Evolutionary conservation across 37 sponge, comb jelly and placozoan genomes (phyloP), one percentile per base, ranked within the genome.

Genomic region (Beroe forskalii): DNA sequence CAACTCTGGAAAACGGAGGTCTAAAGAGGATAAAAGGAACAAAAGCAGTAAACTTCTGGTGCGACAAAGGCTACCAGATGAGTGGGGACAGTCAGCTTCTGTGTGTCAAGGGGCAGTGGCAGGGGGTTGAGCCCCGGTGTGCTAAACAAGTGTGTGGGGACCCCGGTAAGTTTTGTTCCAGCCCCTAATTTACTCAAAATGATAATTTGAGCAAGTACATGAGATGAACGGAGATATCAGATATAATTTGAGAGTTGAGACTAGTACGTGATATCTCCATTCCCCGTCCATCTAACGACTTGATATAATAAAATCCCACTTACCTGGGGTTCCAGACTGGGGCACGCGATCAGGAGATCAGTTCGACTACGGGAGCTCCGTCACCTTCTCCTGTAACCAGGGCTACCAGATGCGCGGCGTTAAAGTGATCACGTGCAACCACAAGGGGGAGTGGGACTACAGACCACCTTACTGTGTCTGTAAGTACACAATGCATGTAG

Each of bases 101-200:
- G n/a, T 80, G 86, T 80, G 86, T 44, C 25, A 80, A 80, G 86
- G 86, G 86, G 41, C 86, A 80, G 31, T 80, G 86, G 86, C 44
- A 44, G 55, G 86, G 86, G 12, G 55, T 44, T 23, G 86, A 44
- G 20, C 86, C 86, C 2, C 0, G 24, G 28, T 80, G 86, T 80
- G 40, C 41, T 41, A 41, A 44, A 20, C 55, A 80, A 44, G 86
- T 80, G 8, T 80, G 86, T 23, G 86, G 86, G 1, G 86, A 80
- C 27, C 86, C 86, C 28, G 86, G 86, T 44, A 4, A 80, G 86
- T 44, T 27, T 23, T 14, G 28, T 14, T 27, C 6, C 23, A 66
- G 67, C 20, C 23, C n/a, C 28, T n/a, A 20, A 20, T 55, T 55
- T 55, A 20, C 60, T 9, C 60, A 55, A 55, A 9, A 55, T 55